phyloP scores from a whole-genome alignment of 2,888 invertebrate genomes.

The Ormyrus labotus region DNA sequence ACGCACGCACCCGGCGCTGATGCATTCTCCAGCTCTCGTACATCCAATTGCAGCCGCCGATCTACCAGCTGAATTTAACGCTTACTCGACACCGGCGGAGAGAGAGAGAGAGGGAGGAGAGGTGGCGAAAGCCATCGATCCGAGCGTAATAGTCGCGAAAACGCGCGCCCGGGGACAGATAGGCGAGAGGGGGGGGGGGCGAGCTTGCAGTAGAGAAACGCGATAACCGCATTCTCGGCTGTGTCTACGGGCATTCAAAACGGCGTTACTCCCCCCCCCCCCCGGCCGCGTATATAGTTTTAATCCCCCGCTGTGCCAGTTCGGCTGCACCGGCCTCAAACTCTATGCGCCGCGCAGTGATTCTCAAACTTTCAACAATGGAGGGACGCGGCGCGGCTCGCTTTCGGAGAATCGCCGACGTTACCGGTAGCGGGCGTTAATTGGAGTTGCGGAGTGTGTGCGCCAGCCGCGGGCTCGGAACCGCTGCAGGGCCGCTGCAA shows the following conservation, averaged over 20 bases:
- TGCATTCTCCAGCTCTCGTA: no score
- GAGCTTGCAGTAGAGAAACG: background rate
- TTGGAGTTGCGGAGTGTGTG: no score
- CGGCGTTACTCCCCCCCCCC: background rate
- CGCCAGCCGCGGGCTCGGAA: no score
- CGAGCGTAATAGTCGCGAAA: background rate
- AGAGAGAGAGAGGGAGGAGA: background rate
- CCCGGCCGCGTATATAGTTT: background rate
- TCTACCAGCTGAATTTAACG: no score
- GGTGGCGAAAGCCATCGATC: background rate
- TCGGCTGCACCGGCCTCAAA: background rate
- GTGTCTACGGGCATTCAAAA: background rate
- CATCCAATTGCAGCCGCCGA: no score
- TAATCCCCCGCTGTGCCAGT: background rate
- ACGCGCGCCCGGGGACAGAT: background rate
- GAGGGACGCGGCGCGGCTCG: background rate
- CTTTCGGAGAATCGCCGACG: background rate
- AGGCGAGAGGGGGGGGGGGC: background rate
- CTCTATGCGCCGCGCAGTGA: background rate
- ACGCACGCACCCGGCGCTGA: no score
- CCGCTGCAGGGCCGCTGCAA: no score
- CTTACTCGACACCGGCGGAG: no score
- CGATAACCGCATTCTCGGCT: constrained; percentile 8
- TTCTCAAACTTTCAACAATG: background rate
- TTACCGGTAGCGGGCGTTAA: no score